Percentiles rank a stretch among this genome's conserved stretches.
Evolutionary conservation across 1,140 invertebrate species (phyloP).

Genomic region (Papilio xuthus): DNA sequence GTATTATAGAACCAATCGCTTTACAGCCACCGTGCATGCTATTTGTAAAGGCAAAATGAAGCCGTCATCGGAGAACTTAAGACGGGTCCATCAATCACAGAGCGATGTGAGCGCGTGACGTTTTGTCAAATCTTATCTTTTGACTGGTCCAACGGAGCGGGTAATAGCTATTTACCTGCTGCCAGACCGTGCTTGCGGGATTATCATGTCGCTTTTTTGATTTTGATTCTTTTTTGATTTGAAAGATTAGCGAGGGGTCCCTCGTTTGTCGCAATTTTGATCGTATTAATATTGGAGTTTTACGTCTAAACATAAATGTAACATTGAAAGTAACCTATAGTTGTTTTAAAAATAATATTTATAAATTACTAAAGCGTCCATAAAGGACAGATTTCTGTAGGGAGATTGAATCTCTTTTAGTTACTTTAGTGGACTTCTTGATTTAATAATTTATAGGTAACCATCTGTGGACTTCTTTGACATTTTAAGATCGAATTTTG

Average conservation of each 20-base stretch:
- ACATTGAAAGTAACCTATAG: background rate
- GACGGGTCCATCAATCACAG: conserved; percentile 33
- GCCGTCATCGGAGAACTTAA: conserved; percentile 24
- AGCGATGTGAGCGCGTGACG: conserved; percentile 28
- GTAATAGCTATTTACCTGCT: conserved; percentile 39
- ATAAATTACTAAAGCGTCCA: background rate
- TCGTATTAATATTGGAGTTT: background rate
- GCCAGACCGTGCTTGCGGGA: conserved; percentile 24
- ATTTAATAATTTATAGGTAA: too few species aligned
- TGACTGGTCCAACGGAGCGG: conserved; percentile 28
- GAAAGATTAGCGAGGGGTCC: conserved; percentile 21
- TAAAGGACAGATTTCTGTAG: background rate
- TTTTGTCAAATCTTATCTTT: conserved; percentile 32
- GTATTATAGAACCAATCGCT: background rate
- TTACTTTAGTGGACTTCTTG: too few species aligned
- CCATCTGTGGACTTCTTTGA: too few species aligned
- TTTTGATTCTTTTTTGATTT: conserved; percentile 35
- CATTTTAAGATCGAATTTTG: too few species aligned
- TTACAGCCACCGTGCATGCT: conserved; percentile 1
- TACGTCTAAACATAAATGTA: background rate
- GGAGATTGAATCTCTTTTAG: too few species aligned
- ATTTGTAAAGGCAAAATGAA: conserved; percentile 36
- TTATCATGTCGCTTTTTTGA: conserved; percentile 32
- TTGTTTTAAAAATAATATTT: background rate
- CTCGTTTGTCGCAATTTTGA: conserved; percentile 17